Evolutionary conservation across 2,797 vertebrate genomes (phyloP), one percentile per base, ranked within the genome.

Genomic region (Thripadectes ignobilis): DNA sequence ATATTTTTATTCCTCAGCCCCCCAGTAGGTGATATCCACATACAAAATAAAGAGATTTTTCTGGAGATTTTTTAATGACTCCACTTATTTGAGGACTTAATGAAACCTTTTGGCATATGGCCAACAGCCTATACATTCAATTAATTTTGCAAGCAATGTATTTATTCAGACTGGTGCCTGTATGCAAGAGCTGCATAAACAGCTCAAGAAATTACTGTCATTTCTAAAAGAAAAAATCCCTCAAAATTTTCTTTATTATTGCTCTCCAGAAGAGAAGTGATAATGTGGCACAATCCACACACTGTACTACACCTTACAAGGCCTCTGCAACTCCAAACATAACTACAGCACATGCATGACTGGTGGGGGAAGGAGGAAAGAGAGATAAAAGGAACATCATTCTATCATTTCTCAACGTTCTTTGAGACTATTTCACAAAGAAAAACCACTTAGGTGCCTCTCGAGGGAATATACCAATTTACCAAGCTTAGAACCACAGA

Each of bases 251-350:
- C 38, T 93, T 77, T 10, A 6, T 12, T 57, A 4, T 39, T 6
- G 9, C 6, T 30, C 9, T 39, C 58, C 46, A 55, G 57, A 73
- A 43, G 9, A 30, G 9, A n/a, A 21, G 21, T 10, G 30, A 21
- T 11, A n/a, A 13, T 3, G 14, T 2, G 6, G n/a, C 57, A 38
- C 48, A 39, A n/a, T 9, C 32, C 9, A 2, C 0, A 0, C 6
- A 2, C 52, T 19, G 5, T 34, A 23, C 11, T 12, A 26, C 19
- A 29, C 16, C 17, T 36, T 10, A 52, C 29, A 27, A 3, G 5
- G 38, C 7, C 10, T 23, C 49, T 57, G 22, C 43, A 41, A 12
- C 14, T 36, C 45, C 36, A 45, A 23, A 10, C 24, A 12, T 13
- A 38, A n/a, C 30, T 21, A 7, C 38, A 71, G 41, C 32, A 49